A percentile compares a stretch with the other conserved stretches of the same genome.
phyloP scores from a whole-genome alignment of 2,797 vertebrate species.

The Oreortyx pictus region DNA sequence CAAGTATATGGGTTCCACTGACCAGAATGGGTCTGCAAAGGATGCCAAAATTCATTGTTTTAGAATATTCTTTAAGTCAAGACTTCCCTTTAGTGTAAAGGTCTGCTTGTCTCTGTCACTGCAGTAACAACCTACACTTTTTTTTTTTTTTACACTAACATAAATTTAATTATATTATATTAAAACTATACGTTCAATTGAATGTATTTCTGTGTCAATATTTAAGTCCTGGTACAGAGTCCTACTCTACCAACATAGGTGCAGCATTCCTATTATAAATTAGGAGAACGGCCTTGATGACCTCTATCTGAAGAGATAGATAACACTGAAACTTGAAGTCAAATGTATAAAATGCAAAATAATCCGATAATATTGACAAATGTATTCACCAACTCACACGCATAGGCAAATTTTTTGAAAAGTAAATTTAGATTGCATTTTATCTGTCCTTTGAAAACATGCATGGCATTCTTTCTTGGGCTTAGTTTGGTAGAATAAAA shows the following conservation, averaged over 20 bases:
- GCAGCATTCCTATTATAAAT: neutral
- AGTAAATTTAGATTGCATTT: neutral
- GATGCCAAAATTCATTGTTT: neutral
- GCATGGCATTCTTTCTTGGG: neutral
- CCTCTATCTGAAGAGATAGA: neutral
- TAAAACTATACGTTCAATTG: neutral
- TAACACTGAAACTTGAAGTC: neutral
- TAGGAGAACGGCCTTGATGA: neutral
- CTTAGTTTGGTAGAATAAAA: neutral
- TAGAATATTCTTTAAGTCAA: neutral
- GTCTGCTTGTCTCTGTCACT: neutral
- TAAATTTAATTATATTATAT: neutral
- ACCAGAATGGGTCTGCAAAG: neutral
- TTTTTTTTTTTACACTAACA: neutral
- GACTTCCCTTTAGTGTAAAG: neutral
- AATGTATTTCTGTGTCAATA: neutral
- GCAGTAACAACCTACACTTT: neutral
- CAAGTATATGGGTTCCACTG: neutral
- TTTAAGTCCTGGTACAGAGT: neutral
- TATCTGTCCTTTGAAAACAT: neutral
- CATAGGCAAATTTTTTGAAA: neutral
- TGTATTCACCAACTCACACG: neutral
- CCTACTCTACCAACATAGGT: accelerated
- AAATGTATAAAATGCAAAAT: neutral
- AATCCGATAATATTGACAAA: neutral